A percentile compares a stretch with the other conserved stretches of the same genome.
Evolutionary conservation across 1,140 invertebrate species (phyloP).

Genomic region (Bombus fervidus): DNA sequence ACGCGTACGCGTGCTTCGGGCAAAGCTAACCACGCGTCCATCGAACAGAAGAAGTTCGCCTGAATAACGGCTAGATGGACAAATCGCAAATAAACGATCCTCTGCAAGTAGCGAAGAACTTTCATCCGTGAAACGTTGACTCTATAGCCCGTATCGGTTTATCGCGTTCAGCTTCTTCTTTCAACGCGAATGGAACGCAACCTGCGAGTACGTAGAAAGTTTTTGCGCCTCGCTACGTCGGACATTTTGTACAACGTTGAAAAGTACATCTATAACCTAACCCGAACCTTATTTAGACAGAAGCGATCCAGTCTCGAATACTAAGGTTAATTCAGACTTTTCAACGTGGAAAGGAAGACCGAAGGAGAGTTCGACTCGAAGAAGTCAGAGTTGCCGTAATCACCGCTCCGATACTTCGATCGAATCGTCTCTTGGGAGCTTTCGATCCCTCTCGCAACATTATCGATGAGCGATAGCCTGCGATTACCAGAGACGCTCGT

Average conservation of each 20-base stretch:
- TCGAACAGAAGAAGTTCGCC: background rate
- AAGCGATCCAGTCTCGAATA: background rate
- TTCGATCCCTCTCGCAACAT: background rate
- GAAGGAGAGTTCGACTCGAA: background rate
- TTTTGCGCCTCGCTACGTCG: background rate
- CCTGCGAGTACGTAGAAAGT: background rate
- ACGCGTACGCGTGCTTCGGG: background rate
- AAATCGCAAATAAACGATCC: background rate
- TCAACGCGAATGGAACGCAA: background rate
- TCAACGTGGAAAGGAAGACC: background rate
- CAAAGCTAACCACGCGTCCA: background rate
- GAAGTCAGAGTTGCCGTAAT: background rate
- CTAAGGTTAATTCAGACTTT: background rate
- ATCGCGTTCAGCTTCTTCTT: background rate
- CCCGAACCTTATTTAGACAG: too few relatives aligned
- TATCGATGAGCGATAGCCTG: background rate
- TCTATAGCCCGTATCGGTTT: background rate
- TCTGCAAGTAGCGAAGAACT: too few relatives aligned
- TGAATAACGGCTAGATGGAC: background rate
- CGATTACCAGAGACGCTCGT: background rate
- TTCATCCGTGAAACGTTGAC: background rate
- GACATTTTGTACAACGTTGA: background rate
- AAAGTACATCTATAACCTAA: background rate
- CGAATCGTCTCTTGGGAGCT: background rate
- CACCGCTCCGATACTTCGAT: background rate